These are phyloP conservation scores for Nothocercus nigrocapillus DNA, from an alignment of 2,113 vertebrate species.

Conservation along the genomic window DNA sequence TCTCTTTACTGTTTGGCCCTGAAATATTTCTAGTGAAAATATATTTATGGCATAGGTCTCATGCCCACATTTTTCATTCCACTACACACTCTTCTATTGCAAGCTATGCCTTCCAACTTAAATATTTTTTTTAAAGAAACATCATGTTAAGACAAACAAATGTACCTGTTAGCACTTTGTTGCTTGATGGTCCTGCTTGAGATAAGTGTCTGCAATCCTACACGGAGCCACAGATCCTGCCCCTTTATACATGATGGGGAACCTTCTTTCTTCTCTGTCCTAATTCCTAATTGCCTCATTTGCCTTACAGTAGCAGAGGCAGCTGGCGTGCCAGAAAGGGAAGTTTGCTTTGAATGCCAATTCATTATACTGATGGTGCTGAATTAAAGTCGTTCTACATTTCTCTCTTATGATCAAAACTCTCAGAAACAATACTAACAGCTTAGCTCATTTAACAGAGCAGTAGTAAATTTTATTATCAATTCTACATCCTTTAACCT, in stretches of 20 bases:
- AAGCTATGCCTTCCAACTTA: neutral
- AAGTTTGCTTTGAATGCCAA: neutral
- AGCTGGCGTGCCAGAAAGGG: neutral
- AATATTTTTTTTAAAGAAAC: neutral
- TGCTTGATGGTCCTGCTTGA: neutral
- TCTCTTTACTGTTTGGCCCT: no score
- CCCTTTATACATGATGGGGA: neutral
- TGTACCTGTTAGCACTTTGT: neutral
- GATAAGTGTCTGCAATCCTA: neutral
- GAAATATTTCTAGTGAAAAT: no score
- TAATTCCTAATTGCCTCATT: neutral
- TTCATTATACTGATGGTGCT: neutral
- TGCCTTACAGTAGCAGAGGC: neutral
- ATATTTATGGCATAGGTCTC: no score
- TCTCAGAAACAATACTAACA: neutral
- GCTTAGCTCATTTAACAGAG: neutral
- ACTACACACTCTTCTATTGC: neutral
- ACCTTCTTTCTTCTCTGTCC: neutral
- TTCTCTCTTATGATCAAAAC: neutral
- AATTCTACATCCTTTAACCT: neutral
- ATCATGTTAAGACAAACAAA: neutral
- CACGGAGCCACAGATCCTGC: neutral
- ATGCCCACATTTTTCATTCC: neutral
- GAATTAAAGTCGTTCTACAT: neutral
- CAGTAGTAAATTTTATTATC: neutral